phyloP scores from a whole-genome alignment of 2,888 invertebrate species.

The Alitta virens region DNA sequence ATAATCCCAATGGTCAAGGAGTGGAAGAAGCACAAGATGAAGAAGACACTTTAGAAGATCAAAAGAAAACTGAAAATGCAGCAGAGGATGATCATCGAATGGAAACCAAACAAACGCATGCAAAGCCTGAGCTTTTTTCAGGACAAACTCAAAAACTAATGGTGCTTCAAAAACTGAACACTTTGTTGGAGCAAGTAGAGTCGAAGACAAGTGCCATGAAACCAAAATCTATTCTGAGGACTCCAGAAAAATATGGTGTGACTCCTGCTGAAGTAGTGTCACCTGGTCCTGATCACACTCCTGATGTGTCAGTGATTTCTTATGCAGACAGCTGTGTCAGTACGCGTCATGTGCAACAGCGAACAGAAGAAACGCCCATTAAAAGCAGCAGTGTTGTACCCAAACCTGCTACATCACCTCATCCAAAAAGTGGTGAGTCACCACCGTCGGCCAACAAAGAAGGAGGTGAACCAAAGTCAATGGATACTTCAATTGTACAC shows the following conservation, averaged over 20 bases:
- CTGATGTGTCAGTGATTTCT: slow-evolving; percentile 11
- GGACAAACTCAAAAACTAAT: too few relatives aligned
- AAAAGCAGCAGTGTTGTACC: background rate
- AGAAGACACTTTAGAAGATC: too few relatives aligned
- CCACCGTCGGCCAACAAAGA: background rate
- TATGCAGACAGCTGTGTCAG: background rate
- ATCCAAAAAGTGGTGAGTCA: background rate
- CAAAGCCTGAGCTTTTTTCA: too few relatives aligned
- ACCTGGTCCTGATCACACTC: slow-evolving; percentile 5
- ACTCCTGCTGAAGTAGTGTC: too few relatives aligned
- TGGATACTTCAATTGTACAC: slow-evolving; percentile 6
- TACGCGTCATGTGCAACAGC: background rate
- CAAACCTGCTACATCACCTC: background rate
- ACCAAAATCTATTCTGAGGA: background rate
- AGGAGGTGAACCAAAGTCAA: background rate
- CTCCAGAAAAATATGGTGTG: background rate
- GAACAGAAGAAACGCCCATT: background rate
- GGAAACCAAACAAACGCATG: too few relatives aligned
- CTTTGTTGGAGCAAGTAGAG: background rate
- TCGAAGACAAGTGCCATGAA: background rate
- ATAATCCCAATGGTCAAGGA: too few relatives aligned
- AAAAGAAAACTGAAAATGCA: too few relatives aligned
- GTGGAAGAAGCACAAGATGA: too few relatives aligned
- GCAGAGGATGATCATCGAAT: too few relatives aligned
- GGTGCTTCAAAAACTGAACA: background rate